Evolutionary conservation across 2,113 vertebrate species (phyloP), one percentile per base, ranked within the genome.

Genomic region (Engystomops pustulosus): DNA sequence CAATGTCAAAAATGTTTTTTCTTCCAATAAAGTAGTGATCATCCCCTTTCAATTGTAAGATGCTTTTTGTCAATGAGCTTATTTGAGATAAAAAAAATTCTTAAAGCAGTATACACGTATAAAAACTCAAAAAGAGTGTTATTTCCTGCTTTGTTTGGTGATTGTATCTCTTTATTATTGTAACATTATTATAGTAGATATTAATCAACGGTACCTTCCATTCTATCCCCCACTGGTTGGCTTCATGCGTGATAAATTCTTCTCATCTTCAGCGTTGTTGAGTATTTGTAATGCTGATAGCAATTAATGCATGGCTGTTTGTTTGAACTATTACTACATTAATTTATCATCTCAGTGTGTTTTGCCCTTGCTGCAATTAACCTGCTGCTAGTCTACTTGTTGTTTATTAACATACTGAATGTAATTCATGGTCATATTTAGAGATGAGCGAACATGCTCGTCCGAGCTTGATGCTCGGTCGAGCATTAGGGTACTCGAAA

Each of bases 311-410:
- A 74, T 49, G 70, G 45, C 45, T 72, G 70, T 72, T 72, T 72
- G 68, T 47, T 74, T 74, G 23, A 49, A 74, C 69, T 74, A 74
- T 47, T 32, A 17, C 45, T 45, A 49, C 41, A 74, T 25, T 74
- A 30, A 74, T 74, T 74, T 47, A 74, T 72, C 70, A 74, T 49
- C 23, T 27, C 41, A 15, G 44, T 74, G 70, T 74, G 41, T 36
- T 74, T 17, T 74, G 70, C 70, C 41, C 70, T 74, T 74, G 41
- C 41, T 74, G 70, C 23, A 74, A 49, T 74, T 47, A 74, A 74
- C 41, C 70, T 32, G 41, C 70, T 49, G 70, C 70, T 74, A 47
- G 6, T 23, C 23, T 45, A 9, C 45, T 44, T 74, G 41, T 47
- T 49, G 9, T 49, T 74, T 74, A 49, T 47, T 47, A 74, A 45